Evolutionary conservation across 2,888 invertebrate genomes (phyloP).

Genomic region (Heliconius charithonia): DNA sequence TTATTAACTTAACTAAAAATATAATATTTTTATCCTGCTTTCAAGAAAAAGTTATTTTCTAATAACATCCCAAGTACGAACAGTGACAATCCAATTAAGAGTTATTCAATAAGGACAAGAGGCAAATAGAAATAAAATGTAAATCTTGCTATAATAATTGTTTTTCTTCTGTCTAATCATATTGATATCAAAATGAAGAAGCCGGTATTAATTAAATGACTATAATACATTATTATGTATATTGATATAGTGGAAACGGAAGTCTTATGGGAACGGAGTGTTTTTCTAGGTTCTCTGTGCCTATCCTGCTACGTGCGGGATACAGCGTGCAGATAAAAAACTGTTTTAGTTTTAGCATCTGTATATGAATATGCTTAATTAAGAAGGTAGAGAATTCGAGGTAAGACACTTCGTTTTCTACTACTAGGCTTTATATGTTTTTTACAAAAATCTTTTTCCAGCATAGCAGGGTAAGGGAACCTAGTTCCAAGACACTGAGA

Average conservation of each 20-base stretch:
- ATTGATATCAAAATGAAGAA: neutral
- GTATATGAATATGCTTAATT: no score
- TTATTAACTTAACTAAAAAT: no score
- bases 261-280: neutral
- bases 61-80: neutral
- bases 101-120: neutral
- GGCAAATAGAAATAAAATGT: neutral
- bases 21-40: no score
- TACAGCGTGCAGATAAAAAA: no score
- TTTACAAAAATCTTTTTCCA: no score
- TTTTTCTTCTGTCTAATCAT: neutral
- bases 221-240: neutral
- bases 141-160: neutral
- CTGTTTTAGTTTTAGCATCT: no score
- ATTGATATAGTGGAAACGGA: neutral
- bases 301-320: neutral
- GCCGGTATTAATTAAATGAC: neutral
- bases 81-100: constrained; percentile 11
- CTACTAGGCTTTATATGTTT: no score
- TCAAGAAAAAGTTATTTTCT: no score
- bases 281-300: neutral
- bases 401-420: no score
- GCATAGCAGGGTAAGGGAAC: no score
- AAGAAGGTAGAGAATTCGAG: no score
- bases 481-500: no score